These are phyloP conservation scores for Helogale parvula DNA, from an alignment of 2,113 vertebrate genomes.

Conservation along the genomic window DNA sequence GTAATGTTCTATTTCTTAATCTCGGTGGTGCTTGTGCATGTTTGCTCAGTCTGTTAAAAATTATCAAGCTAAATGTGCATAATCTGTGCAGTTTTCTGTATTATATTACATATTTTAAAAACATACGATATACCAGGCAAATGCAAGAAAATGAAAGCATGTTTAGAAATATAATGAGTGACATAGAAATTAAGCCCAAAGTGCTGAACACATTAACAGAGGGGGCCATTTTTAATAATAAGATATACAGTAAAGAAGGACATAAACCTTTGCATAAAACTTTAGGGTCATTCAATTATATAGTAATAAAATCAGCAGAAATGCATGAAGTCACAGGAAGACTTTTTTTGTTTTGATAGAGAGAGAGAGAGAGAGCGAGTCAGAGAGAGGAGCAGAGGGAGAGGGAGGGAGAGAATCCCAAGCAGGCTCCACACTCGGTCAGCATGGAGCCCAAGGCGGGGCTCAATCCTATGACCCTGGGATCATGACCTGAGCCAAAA, in stretches of 20 bases:
- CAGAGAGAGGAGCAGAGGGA: too few species aligned
- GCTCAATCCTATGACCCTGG: too few species aligned
- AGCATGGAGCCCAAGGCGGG: too few species aligned
- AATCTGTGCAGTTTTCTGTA: not conserved
- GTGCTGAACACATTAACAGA: not conserved
- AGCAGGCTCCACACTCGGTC: too few species aligned
- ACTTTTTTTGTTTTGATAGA: not conserved
- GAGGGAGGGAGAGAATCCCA: too few species aligned
- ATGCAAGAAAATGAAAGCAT: not conserved
- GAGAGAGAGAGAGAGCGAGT: too few species aligned
- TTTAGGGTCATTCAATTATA: not conserved
- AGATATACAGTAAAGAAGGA: not conserved
- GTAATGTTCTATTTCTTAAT: not conserved
- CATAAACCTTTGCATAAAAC: not conserved
- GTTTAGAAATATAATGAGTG: not conserved
- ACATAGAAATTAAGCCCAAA: not conserved
- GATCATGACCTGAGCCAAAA: too few species aligned
- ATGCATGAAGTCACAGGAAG: not conserved
- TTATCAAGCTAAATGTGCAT: not conserved
- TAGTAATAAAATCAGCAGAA: not conserved
- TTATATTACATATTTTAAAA: not conserved
- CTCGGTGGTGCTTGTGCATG: not conserved
- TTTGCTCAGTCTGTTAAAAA: not conserved
- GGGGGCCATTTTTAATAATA: not conserved
- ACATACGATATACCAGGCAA: not conserved